phyloP scores from a whole-genome alignment of 1,140 invertebrate genomes.

The Eumaeus atala region DNA sequence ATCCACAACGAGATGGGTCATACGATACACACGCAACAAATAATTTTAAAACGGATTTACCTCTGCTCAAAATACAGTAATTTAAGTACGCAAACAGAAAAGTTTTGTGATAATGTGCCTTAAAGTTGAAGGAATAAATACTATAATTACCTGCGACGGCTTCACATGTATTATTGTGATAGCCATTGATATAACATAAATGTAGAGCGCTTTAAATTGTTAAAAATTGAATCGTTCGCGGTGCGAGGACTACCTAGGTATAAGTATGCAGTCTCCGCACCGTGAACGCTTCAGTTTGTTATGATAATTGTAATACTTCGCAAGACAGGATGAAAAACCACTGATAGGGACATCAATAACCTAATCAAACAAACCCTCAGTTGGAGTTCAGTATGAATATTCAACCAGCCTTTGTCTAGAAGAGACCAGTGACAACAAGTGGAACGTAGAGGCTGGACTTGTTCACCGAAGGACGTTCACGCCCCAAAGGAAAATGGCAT shows the following conservation, averaged over 20 bases:
- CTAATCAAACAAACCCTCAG: too few relatives aligned
- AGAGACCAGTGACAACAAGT: too few relatives aligned
- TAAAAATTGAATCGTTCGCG: not conserved
- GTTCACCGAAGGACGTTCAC: not conserved
- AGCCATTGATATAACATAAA: not conserved
- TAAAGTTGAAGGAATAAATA: conserved; percentile 4
- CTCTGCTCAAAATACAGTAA: conserved; percentile 1
- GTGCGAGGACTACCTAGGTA: too few relatives aligned
- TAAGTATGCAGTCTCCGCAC: too few relatives aligned
- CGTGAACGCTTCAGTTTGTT: too few relatives aligned
- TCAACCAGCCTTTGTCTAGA: too few relatives aligned
- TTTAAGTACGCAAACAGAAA: not conserved
- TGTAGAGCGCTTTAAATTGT: not conserved
- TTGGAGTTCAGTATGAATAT: too few relatives aligned
- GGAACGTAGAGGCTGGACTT: too few relatives aligned
- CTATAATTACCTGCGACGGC: conserved; percentile 8
- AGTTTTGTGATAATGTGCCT: not conserved
- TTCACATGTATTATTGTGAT: conserved; percentile 7
- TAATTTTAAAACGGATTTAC: conserved; percentile 9
- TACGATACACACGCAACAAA: not conserved
- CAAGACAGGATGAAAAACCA: too few relatives aligned
- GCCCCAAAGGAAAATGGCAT: not conserved
- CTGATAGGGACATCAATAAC: too few relatives aligned
- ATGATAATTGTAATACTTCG: too few relatives aligned
- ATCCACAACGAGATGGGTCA: not conserved